phyloP scores from a whole-genome alignment of 2,797 vertebrate species.

The Mycteria americana region DNA sequence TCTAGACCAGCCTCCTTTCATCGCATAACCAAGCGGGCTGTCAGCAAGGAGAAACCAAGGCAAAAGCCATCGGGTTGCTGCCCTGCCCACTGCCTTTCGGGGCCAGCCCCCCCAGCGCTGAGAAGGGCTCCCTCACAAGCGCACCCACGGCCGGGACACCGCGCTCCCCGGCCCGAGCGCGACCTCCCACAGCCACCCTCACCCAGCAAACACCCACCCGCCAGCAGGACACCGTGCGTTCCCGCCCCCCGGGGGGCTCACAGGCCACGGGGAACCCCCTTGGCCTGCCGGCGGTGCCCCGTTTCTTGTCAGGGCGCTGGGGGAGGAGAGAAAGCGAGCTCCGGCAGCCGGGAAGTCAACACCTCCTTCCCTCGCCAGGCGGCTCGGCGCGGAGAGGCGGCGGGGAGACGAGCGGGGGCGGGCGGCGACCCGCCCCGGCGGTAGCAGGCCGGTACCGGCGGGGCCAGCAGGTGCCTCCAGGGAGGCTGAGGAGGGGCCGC shows the following conservation, averaged over 20 bases:
- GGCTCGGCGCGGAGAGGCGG: neutral
- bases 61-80: neutral
- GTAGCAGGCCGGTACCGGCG: too few species aligned
- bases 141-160: neutral
- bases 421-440: too few species aligned
- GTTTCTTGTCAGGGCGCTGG: neutral
- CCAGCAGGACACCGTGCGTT: neutral
- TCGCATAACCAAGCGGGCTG: accelerated
- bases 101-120: neutral
- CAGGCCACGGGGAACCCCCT: neutral
- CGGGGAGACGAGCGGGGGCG: neutral
- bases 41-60: accelerated
- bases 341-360: neutral
- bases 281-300: neutral
- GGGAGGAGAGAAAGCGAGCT: neutral
- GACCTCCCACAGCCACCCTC: neutral
- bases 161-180: too few species aligned
- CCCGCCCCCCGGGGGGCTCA: too few species aligned
- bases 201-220: neutral
- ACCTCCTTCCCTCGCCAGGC: neutral
- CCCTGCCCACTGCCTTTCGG: neutral
- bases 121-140: neutral
- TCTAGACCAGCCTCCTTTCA: neutral
- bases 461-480: neutral
- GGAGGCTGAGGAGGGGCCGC: neutral